Conservation (phyloP, 2,797 vertebrate species). For the Martes flavigula region DNA sequence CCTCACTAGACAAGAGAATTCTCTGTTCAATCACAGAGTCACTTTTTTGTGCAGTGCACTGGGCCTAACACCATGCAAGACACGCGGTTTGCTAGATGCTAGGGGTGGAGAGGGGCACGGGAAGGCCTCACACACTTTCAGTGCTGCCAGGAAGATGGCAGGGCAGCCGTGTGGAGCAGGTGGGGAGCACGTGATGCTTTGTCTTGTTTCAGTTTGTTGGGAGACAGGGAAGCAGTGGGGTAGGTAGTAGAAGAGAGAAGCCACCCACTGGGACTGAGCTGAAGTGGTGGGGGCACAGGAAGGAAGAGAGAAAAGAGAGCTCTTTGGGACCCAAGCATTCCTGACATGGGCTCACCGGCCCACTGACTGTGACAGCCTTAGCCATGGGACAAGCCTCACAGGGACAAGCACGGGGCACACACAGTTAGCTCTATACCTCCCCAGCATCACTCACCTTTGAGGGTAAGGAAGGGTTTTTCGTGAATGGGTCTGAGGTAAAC, state of each 20-base stretch:
- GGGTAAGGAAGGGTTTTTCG: conserved; percentile 90
- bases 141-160: background rate
- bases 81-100: too few relatives aligned
- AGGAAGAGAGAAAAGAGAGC: background rate
- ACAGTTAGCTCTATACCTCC: rapidly evolving
- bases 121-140: background rate
- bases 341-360: background rate
- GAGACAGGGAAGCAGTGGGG: background rate
- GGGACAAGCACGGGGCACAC: background rate
- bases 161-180: rapidly evolving
- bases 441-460: conserved; percentile 88
- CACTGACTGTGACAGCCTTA: background rate
- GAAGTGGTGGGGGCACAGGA: background rate
- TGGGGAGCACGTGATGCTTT: background rate
- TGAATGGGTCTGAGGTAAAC: conserved; percentile 93
- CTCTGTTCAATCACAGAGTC: background rate
- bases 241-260: background rate
- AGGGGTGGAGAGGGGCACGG: too few relatives aligned
- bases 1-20: background rate
- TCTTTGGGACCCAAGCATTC: background rate
- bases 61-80: background rate
- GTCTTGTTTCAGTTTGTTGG: background rate
- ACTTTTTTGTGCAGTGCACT: background rate
- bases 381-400: background rate
- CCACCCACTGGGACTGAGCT: background rate